Conservation (phyloP, 2,797 vertebrate species). For the Danio jaintianensis region DNA sequence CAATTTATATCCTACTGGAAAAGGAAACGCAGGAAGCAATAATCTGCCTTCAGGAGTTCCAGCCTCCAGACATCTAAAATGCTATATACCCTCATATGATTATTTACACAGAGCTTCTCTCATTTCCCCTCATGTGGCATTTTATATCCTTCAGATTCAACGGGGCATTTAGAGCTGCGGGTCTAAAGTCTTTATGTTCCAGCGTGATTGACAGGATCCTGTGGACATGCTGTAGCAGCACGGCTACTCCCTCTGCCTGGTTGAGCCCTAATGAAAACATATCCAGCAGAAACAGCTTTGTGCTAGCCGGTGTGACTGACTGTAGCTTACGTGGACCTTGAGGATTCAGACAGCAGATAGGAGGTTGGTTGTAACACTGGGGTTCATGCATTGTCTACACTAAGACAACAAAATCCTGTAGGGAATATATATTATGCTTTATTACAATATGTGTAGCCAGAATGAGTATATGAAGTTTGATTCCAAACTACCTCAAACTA, state of each 20-base stretch:
- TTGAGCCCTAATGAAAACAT: constrained; percentile 24
- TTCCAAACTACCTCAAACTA: too few relatives aligned
- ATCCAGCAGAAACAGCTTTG: constrained; percentile 19
- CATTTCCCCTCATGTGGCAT: constrained; percentile 24
- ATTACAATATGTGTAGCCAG: too few relatives aligned
- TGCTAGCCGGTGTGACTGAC: neutral
- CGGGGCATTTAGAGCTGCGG: constrained; percentile 21
- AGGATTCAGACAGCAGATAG: neutral
- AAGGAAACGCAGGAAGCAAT: neutral
- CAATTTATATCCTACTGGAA: neutral
- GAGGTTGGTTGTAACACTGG: neutral
- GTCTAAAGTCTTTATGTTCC: constrained; percentile 26
- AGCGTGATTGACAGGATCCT: constrained; percentile 45
- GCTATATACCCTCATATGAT: constrained; percentile 2
- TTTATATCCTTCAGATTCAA: constrained; percentile 27
- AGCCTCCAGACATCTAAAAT: constrained; percentile 1
- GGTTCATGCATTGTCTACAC: neutral
- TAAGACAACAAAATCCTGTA: neutral
- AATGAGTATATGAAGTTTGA: too few relatives aligned
- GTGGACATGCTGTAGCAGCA: constrained; percentile 28
- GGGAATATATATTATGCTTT: too few relatives aligned
- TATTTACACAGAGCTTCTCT: constrained; percentile 18
- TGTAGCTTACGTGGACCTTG: neutral
- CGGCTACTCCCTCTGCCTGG: constrained; percentile 2
- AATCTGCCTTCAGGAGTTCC: neutral